Base-by-base conservation (phyloP, 2,797 vertebrate genomes). In the Echeneis naucrates region DNA sequence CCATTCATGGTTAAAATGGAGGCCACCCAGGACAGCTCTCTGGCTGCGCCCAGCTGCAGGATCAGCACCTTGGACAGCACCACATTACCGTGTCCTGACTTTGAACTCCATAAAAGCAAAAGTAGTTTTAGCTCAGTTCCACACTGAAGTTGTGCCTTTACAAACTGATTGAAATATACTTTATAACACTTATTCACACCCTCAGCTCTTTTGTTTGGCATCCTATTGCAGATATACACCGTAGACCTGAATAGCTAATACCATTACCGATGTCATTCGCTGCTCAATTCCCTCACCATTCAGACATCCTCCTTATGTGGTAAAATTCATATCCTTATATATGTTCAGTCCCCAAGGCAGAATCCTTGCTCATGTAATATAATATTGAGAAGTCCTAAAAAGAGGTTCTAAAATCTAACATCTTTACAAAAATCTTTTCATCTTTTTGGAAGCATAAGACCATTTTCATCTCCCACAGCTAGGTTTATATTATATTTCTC, bases 61-160 rank as follows among this genome's bases (percentile, higher is more conserved):
- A 62, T 80, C 68, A 76, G 74, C 69, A 77, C 63, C 73, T 60
- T 54, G 59, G 59, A 68, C 40, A 77, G 42, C 37, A 0, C 45
- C 19, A 1, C 48, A 38, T 19, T 12, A 2, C 42, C 44, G 37
- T 4, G 17, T 16, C 16, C 42, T 44, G 50, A n/a, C 54, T 17
- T 32, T 51, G 3, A 6, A 6, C 30, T 30, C 30, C 30, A 30
- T 30, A 30, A 30, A 30, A 30, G 11, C 2, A 35, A 32, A 13
- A 4, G 30, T n/a, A 33, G 30, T 12, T 54, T 33, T 10, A 52
- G 8, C 10, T 19, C 3, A 30, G 50, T 16, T 10, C 7, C 30
- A n/a, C 32, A 55, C 13, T 4, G 13, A 14, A 21, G n/a, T 33
- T 2, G 5, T 35, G n/a, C 32, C 21, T 35, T 3, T 21, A 21